These are phyloP conservation scores for Unio delphinus DNA, from an alignment of 2,888 invertebrate species.

Conservation along the genomic window DNA sequence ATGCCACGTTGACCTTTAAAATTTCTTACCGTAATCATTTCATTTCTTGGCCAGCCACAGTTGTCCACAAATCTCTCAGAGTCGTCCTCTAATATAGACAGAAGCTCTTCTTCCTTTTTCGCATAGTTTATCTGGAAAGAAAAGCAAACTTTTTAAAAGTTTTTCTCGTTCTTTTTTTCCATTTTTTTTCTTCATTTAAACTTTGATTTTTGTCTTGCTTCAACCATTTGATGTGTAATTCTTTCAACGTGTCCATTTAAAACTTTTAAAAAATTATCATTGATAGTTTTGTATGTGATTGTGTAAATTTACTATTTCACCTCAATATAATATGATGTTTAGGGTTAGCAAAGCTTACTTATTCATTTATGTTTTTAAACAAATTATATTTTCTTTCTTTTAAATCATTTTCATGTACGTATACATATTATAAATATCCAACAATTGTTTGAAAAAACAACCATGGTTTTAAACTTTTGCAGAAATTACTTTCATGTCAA, in stretches of 20 bases:
- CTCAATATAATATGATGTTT: too few species aligned
- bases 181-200: background rate
- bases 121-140: constrained; percentile 26
- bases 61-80: constrained; percentile 29
- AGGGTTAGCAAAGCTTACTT: too few species aligned
- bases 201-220: background rate
- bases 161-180: background rate
- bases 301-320: too few species aligned
- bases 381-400: too few species aligned
- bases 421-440: too few species aligned
- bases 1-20: background rate
- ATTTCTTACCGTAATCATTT: constrained; percentile 30
- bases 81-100: constrained; percentile 20
- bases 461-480: too few species aligned
- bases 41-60: constrained; percentile 35
- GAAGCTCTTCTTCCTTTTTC: constrained; percentile 20
- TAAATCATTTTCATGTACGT: too few species aligned
- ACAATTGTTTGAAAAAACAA: too few species aligned
- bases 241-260: background rate
- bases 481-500: too few species aligned
- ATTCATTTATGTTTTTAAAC: too few species aligned
- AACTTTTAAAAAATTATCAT: too few species aligned
- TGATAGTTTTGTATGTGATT: too few species aligned
- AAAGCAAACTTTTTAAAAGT: background rate
- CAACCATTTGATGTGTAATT: background rate